Evolutionary conservation across 2,113 vertebrate species (phyloP).

Genomic region (Casuarius casuarius): DNA sequence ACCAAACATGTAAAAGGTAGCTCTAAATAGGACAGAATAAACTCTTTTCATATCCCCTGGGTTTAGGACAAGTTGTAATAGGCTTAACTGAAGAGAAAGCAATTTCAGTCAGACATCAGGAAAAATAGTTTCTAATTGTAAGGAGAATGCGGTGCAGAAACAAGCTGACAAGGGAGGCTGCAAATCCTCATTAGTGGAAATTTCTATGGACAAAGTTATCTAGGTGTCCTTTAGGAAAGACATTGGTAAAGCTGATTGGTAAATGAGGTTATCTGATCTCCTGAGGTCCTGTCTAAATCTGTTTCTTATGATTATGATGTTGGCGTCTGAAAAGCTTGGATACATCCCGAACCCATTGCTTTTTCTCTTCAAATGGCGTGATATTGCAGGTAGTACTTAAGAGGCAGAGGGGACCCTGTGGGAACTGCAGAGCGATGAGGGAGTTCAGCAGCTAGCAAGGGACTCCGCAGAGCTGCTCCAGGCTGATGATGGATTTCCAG

Average conservation of each 20-base stretch:
- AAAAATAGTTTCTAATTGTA: neutral
- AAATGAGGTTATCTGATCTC: neutral
- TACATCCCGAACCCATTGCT: accelerated
- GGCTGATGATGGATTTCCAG: accelerated
- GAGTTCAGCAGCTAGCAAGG: neutral
- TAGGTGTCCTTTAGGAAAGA: neutral
- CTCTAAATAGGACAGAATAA: constrained; percentile 21
- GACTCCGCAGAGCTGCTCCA: neutral
- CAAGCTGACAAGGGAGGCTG: neutral
- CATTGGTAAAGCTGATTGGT: neutral
- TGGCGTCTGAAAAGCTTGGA: neutral
- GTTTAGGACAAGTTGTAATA: constrained; percentile 24
- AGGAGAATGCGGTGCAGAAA: neutral
- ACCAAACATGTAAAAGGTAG: constrained; percentile 51
- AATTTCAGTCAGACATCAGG: neutral
- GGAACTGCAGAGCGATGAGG: neutral
- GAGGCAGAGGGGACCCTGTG: neutral
- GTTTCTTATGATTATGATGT: accelerated
- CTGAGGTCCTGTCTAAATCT: neutral
- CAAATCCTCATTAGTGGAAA: neutral
- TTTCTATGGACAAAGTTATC: neutral
- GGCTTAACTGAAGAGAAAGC: neutral
- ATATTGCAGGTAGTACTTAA: neutral
- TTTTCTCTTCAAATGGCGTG: neutral
- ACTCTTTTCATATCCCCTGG: constrained; percentile 7